Base-by-base conservation (phyloP, 2,888 invertebrate genomes). In the Empis livida region DNA sequence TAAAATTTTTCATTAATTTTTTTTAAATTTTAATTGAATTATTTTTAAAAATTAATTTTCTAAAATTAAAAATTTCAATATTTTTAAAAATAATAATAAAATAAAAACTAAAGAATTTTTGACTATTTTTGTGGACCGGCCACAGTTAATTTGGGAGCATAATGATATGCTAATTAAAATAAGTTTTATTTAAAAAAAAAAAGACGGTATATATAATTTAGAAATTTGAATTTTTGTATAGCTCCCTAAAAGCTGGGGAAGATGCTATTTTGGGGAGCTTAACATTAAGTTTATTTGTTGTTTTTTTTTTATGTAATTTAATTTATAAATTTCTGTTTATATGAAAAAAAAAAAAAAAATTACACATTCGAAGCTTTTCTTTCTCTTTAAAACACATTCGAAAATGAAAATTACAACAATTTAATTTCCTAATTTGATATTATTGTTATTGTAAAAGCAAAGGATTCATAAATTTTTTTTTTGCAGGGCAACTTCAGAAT, bases 181-280 rank as follows among this genome's bases (percentile, higher is more conserved):
- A 5, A 32, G 13, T 32, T 13, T 32, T 32, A 5, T 5, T 5
- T 13, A 5, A 32, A 32, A 32, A 32, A 32, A 32, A 35, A 13
- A 35, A 35, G n/a, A 35, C 20, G 3, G 5, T 20, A 20, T 5
- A 20, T 20, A 20, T 20, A 20, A 20, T 5, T 20, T 20, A 20
- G 4, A 20, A 20, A 20, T 5, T 20, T n/a, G n/a, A n/a, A 20
- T 20, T 13, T n/a, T n/a, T n/a, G 4, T 16, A 23, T 11, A 59
- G 59, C 63, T 61, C 64, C 59, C 59, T 54, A 57, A 60, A 65
- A 67, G 67, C 68, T 62, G 67, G 68, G 67, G 68, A 68, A 68
- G 67, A 61, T 62, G 67, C 68, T 66, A 67, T 59, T 59, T 49
- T 50, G 57, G n/a, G 60, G 65, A 67, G 62, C 58, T 52, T 44